Percentiles rank a stretch among this genome's conserved stretches.
Evolutionary conservation across 2,797 vertebrate species (phyloP).

Genomic region (Characodon lateralis): DNA sequence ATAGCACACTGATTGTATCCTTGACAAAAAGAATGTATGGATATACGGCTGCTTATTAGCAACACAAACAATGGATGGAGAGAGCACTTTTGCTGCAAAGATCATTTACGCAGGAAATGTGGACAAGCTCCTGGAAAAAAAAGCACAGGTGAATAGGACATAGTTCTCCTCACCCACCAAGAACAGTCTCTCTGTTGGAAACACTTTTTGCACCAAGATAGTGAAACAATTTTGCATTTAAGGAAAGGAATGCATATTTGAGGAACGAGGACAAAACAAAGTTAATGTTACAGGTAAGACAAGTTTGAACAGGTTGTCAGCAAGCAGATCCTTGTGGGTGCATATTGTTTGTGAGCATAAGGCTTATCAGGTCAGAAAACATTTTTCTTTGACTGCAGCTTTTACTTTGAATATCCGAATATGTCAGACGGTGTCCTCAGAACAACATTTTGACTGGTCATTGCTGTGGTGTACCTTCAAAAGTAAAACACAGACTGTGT

Average conservation of each 20-base stretch:
- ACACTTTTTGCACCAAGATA: not conserved
- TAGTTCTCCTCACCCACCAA: not conserved
- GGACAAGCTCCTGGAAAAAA: not conserved
- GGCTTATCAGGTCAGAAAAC: not conserved
- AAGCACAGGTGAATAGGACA: not conserved
- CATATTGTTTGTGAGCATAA: not conserved
- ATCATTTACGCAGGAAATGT: not conserved
- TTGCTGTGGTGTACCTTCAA: too few relatives aligned
- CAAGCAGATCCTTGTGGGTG: not conserved
- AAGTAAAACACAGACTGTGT: too few relatives aligned
- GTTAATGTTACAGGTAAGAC: not conserved
- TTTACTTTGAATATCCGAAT: not conserved
- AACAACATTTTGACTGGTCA: not conserved
- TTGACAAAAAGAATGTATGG: not conserved
- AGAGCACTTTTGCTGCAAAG: not conserved
- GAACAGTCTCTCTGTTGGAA: not conserved
- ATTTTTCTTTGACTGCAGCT: not conserved
- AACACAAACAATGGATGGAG: not conserved
- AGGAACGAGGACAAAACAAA: not conserved
- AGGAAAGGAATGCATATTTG: not conserved
- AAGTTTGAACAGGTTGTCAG: not conserved
- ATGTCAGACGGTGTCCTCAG: not conserved
- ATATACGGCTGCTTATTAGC: not conserved
- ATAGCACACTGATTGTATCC: not conserved
- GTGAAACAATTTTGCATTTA: not conserved